A percentile compares a stretch with the other conserved stretches of the same genome.
These are phyloP conservation scores for Mobula birostris DNA, from an alignment of 2,113 vertebrate genomes.

Conservation along the genomic window DNA sequence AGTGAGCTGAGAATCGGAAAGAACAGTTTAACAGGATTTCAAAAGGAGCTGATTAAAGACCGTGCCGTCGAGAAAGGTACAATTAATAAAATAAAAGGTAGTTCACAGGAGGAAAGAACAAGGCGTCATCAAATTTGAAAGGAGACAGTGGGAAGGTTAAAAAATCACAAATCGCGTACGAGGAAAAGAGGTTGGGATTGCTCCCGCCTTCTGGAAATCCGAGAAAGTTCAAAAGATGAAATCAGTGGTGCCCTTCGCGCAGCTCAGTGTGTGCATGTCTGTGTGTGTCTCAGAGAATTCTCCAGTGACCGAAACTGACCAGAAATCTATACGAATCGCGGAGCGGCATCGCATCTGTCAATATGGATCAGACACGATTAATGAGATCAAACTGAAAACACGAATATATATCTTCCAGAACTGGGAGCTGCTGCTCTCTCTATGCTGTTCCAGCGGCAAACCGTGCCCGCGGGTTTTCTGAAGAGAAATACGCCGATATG, in stretches of 20 bases:
- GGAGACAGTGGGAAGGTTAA: background rate
- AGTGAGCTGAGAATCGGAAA: background rate
- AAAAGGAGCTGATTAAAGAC: slow-evolving; percentile 18
- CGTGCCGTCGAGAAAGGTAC: background rate
- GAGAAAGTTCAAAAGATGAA: slow-evolving; percentile 31
- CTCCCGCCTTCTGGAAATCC: slow-evolving; percentile 24
- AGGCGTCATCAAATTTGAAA: background rate
- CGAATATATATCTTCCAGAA: background rate
- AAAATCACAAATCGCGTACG: background rate
- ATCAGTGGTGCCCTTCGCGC: background rate
- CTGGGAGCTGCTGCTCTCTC: background rate
- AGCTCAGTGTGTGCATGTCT: background rate
- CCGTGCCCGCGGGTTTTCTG: background rate
- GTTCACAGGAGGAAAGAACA: background rate
- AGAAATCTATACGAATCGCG: background rate
- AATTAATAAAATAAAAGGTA: background rate
- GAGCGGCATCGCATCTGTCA: background rate
- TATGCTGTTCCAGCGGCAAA: background rate
- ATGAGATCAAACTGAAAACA: background rate
- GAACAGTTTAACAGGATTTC: background rate
- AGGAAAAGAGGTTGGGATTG: background rate
- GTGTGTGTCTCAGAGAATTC: background rate
- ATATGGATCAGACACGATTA: background rate
- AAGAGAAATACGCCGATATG: background rate
- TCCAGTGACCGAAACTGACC: background rate